These are phyloP conservation scores for Nemurella pictetii DNA, from an alignment of 2,888 invertebrate genomes.

Conservation along the genomic window DNA sequence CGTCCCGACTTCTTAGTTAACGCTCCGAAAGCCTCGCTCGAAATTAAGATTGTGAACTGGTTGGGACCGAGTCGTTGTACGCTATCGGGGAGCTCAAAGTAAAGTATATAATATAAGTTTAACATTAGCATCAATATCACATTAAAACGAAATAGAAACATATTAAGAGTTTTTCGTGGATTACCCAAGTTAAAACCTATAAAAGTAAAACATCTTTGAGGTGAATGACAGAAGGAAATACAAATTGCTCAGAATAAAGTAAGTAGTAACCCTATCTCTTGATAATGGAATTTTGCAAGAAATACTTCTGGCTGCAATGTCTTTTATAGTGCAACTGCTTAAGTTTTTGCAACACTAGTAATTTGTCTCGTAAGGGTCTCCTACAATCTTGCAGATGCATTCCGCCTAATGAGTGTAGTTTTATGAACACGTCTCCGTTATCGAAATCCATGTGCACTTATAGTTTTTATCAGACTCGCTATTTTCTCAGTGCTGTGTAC, in stretches of 20 bases:
- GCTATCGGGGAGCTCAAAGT: not conserved
- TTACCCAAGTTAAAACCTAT: not conserved
- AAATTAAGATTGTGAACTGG: not conserved
- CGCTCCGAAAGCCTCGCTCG: not conserved
- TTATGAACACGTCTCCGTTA: not conserved
- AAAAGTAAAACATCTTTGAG: not conserved
- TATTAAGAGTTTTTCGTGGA: not conserved
- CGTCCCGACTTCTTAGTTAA: not conserved
- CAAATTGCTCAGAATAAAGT: not conserved
- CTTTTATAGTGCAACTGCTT: not conserved
- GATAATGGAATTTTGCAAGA: slow-evolving; percentile 16
- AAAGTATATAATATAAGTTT: not conserved
- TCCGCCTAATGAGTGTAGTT: slow-evolving; percentile 20
- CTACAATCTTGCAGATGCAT: slow-evolving; percentile 29
- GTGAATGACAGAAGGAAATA: not conserved
- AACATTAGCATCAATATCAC: not conserved
- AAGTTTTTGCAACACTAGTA: slow-evolving; percentile 7
- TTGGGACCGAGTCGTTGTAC: not conserved
- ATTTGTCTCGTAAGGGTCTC: not conserved
- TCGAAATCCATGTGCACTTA: not conserved
- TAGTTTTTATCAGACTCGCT: not conserved
- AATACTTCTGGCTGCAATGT: not conserved
- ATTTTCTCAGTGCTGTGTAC: not conserved
- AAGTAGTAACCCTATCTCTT: not conserved
- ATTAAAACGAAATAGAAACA: not conserved